A percentile compares a stretch with the other conserved stretches of the same genome.
Conservation (phyloP, 2,888 invertebrate species). For the Spisula solida region DNA sequence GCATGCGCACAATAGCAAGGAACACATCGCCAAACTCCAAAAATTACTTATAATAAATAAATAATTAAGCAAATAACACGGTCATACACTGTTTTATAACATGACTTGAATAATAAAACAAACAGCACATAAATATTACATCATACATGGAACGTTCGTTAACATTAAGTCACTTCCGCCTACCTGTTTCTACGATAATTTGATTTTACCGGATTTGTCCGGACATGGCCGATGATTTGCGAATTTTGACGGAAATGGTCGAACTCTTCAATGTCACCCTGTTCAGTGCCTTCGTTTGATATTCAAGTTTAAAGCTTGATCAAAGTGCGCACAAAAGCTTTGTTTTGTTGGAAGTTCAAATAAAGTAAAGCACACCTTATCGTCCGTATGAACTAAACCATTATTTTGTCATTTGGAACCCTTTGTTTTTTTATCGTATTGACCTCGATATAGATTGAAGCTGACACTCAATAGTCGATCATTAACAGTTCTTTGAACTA, state of each 20-base stretch:
- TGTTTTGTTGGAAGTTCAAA: neutral
- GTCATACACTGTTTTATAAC: no score
- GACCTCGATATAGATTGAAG: neutral
- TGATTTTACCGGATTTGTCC: no score
- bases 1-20: no score
- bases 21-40: no score
- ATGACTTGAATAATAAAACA: no score
- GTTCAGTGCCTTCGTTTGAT: neutral
- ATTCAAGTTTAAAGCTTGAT: neutral
- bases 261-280: neutral
- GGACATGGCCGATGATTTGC: neutral
- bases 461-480: neutral
- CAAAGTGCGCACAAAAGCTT: neutral
- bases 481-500: neutral
- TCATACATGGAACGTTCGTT: no score
- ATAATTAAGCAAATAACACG: no score
- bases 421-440: neutral
- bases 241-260: neutral
- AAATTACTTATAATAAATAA: no score
- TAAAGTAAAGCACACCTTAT: neutral
- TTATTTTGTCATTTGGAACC: neutral
- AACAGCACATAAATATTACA: no score
- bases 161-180: no score
- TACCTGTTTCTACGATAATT: no score
- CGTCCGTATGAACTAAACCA: neutral